These are phyloP conservation scores for Gadopsis bispinosus DNA, from an alignment of 2,797 vertebrate genomes.

Conservation along the genomic window DNA sequence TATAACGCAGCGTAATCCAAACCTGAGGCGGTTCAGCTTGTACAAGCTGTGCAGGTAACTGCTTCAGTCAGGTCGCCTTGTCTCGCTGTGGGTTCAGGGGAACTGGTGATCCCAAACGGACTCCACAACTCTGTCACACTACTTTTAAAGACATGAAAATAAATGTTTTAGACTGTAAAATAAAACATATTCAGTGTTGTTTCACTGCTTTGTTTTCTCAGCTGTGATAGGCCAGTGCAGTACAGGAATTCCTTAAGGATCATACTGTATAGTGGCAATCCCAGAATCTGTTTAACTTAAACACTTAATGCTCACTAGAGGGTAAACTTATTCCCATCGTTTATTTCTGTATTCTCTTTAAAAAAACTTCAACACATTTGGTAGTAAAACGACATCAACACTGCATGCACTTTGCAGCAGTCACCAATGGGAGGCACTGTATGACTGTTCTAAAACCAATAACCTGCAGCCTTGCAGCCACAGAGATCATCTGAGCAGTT, in stretches of 20 bases:
- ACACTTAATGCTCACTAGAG: not conserved
- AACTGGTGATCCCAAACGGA: not conserved
- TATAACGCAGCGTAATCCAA: not conserved
- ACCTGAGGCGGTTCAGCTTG: not conserved
- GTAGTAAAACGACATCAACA: not conserved
- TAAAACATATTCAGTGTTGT: not conserved
- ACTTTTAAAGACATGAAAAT: not conserved
- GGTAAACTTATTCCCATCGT: too few relatives aligned
- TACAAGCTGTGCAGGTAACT: not conserved
- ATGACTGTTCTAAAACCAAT: conserved; percentile 49
- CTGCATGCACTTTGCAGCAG: conserved; percentile 42
- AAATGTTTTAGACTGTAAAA: not conserved
- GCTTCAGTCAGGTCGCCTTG: not conserved
- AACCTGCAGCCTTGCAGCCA: not conserved
- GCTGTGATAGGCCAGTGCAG: not conserved
- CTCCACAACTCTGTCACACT: not conserved
- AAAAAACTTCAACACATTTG: conserved; percentile 18
- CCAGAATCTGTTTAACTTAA: too few relatives aligned
- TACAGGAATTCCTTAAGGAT: not conserved
- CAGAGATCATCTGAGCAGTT: conserved; percentile 1
- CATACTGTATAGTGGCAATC: not conserved
- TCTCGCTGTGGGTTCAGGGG: not conserved
- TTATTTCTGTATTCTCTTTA: conserved; percentile 28
- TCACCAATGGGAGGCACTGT: conserved; percentile 76
- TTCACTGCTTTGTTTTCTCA: not conserved